Base-by-base conservation (phyloP, 2,888 invertebrate genomes). In the Steinernema scapterisci region DNA sequence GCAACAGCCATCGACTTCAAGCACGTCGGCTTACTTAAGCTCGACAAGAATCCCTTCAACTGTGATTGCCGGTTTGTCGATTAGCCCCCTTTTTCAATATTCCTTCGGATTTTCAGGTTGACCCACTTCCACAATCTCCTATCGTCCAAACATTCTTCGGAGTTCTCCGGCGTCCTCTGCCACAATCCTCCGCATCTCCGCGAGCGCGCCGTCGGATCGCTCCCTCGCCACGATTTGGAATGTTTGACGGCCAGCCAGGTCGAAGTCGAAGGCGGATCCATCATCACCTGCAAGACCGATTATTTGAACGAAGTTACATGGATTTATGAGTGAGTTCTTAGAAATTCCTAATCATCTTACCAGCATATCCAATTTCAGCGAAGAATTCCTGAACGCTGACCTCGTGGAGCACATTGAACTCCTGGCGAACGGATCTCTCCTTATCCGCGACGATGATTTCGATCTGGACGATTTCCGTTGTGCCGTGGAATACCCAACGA, bases 41-140 rank as follows among this genome's bases (percentile, higher is more conserved):
- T 85, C 11, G 77, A 76, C 19, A 51, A 77, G 13, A 85, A 85
- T 72, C 84, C 83, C 9, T 85, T 84, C 84, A 83, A 82, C 74
- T 85, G 85, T 75, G 85, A 85, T 78, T 85, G 85, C 78, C 77
- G 85, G 85, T 79, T 43, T 48, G 70, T 54, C 11, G 27, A 71
- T 38, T 45, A n/a, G n/a, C n/a, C 5, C 2, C 19, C n/a, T 31
- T 73, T 21, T 9, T 16, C 19, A 48, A 16, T 44, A 13, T 44
- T 44, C 45, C 48, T 5, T 48, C 48, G n/a, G n/a, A n/a, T n/a
- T 38, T 52, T 23, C 23, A 52, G 52, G 2, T 23, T 52, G 7
- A 52, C 19, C 11, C 19, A 52, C 11, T 23, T 63, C 31, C 27
- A 63, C 31, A 1, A 16, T 13, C 63, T 63, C 6, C 63, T 63